Percentiles rank a stretch among this genome's conserved stretches.
phyloP scores from a whole-genome alignment of 2,797 vertebrate species.

The Acanthornis magna region DNA sequence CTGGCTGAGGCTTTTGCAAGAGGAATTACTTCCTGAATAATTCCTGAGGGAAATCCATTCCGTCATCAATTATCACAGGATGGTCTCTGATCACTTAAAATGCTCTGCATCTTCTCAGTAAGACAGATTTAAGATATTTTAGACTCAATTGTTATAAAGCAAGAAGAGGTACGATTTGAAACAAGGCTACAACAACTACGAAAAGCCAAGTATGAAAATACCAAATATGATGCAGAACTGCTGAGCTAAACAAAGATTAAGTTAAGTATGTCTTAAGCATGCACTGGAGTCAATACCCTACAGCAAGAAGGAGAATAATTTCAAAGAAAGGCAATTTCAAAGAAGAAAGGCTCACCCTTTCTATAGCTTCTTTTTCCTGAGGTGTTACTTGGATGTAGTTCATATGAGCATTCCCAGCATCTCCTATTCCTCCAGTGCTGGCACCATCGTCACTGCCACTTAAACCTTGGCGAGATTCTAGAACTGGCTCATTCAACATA shows the following conservation, averaged over 20 bases:
- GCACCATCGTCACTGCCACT: conserved; percentile 66
- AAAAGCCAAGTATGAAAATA: neutral
- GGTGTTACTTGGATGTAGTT: conserved; percentile 96
- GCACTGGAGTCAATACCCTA: neutral
- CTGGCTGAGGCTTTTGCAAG: neutral
- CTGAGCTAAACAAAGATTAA: neutral
- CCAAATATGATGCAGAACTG: neutral
- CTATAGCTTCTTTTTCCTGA: conserved; percentile 98
- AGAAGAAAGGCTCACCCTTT: conserved; percentile 82
- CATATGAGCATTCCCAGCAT: conserved; percentile 85
- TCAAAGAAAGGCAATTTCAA: neutral
- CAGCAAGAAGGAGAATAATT: neutral
- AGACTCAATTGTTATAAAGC: neutral
- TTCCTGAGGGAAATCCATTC: neutral
- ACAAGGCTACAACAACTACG: neutral
- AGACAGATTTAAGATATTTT: neutral
- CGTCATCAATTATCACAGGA: neutral
- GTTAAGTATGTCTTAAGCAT: neutral
- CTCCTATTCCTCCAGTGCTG: conserved; percentile 72
- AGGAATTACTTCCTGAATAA: neutral
- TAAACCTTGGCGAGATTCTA: conserved; percentile 81
- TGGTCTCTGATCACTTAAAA: neutral
- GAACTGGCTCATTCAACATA: conserved; percentile 93
- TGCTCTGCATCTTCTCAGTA: neutral
- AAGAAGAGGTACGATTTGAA: neutral